These are phyloP conservation scores for Morus bassanus DNA, from an alignment of 2,797 vertebrate species.

Conservation along the genomic window DNA sequence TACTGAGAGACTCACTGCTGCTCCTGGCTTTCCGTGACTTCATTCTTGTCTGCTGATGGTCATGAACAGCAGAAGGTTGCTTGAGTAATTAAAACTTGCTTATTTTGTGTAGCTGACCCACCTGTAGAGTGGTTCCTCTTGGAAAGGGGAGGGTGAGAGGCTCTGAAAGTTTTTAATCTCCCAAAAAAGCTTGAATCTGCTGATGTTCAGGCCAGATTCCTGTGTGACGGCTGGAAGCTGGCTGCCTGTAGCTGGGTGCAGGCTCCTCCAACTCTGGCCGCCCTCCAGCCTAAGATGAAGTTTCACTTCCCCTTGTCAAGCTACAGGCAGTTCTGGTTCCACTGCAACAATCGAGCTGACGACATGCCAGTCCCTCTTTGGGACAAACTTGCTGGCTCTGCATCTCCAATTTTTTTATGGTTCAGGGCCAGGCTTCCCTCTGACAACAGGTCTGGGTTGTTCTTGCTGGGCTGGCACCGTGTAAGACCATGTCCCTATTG, in stretches of 20 bases:
- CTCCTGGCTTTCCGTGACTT: fast-evolving
- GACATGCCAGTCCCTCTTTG: neutral
- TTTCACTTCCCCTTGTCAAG: slow-evolving; percentile 26
- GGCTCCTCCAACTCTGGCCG: neutral
- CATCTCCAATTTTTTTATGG: neutral
- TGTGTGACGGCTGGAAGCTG: neutral
- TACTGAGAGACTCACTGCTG: fast-evolving
- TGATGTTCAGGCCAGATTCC: neutral
- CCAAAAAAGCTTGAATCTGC: neutral
- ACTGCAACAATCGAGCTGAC: neutral
- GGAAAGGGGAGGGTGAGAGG: neutral
- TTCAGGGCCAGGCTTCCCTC: neutral
- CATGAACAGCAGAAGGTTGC: fast-evolving
- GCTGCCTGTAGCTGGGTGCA: neutral
- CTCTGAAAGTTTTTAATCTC: neutral
- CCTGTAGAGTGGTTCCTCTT: neutral
- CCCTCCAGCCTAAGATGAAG: neutral
- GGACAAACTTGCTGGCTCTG: slow-evolving; percentile 6
- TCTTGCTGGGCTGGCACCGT: neutral
- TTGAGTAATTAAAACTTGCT: fast-evolving
- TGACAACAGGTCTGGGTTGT: neutral
- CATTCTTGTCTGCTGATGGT: fast-evolving
- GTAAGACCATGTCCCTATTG: fast-evolving
- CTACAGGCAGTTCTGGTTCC: slow-evolving; percentile 31
- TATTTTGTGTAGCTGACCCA: neutral